Conservation (phyloP, 2,888 invertebrate genomes). For the Dichetophora obliterata region DNA sequence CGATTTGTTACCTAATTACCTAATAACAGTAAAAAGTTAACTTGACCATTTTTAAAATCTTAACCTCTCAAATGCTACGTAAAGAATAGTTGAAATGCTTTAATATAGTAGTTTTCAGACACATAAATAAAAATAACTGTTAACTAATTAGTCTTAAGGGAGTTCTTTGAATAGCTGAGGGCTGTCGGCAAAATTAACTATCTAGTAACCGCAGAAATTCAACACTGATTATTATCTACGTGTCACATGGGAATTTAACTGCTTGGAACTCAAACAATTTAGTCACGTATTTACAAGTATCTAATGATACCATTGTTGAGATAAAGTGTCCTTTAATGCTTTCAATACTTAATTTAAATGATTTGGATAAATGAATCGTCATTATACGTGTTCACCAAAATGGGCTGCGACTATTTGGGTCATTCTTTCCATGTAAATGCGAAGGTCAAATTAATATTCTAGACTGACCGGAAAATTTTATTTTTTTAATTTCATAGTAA, state of each 20-base stretch:
- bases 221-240: constrained; percentile 29
- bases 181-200: too few relatives aligned
- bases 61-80: too few relatives aligned
- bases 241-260: constrained; percentile 43
- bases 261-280: constrained; percentile 14
- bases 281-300: not conserved
- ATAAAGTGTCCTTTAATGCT: constrained; percentile 11
- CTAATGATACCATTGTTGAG: not conserved
- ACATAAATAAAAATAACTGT: not conserved
- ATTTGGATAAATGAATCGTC: not conserved
- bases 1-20: too few relatives aligned
- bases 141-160: not conserved
- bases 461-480: too few relatives aligned
- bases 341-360: constrained; percentile 17
- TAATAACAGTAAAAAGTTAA: too few relatives aligned
- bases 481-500: too few relatives aligned
- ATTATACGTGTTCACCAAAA: constrained; percentile 4
- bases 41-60: too few relatives aligned
- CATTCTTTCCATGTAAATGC: too few relatives aligned
- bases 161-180: not conserved
- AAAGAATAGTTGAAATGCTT: not conserved
- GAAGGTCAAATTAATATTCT: too few relatives aligned
- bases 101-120: not conserved
- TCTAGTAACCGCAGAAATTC: not conserved
- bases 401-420: not conserved